Conservation (phyloP, 2,888 invertebrate species). For the Macropis europaea region DNA sequence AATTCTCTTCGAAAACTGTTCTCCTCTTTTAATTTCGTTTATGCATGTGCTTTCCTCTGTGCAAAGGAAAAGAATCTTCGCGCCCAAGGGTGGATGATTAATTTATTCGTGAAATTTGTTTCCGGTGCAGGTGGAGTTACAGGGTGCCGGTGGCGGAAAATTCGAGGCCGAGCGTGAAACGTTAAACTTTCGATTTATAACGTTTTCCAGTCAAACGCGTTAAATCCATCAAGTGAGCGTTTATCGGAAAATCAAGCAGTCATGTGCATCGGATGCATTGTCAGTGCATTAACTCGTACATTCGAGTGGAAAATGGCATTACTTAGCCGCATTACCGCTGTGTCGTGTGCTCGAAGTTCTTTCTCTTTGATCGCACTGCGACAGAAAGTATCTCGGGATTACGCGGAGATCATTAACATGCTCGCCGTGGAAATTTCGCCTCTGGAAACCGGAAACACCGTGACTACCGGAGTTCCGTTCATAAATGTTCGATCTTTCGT, state of each 20-base stretch:
- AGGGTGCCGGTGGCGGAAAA: slow-evolving; percentile 4
- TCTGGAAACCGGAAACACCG: too few relatives aligned
- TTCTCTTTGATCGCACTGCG: slow-evolving; percentile 25
- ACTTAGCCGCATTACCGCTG: slow-evolving; percentile 39
- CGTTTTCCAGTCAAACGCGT: slow-evolving; percentile 56
- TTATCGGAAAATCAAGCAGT: slow-evolving; percentile 64
- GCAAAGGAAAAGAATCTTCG: too few relatives aligned
- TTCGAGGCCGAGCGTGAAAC: slow-evolving; percentile 24
- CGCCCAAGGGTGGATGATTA: too few relatives aligned
- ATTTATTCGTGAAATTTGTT: too few relatives aligned
- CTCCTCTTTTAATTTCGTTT: too few relatives aligned
- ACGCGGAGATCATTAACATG: neutral
- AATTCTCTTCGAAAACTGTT: too few relatives aligned
- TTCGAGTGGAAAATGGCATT: slow-evolving; percentile 57
- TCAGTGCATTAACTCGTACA: slow-evolving; percentile 53
- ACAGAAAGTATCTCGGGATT: neutral
- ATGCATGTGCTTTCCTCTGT: too few relatives aligned
- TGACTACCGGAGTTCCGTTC: too few relatives aligned
- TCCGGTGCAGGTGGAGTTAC: too few relatives aligned
- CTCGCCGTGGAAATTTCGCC: neutral
- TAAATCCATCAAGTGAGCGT: slow-evolving; percentile 47
- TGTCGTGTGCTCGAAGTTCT: slow-evolving; percentile 9
- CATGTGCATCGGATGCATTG: slow-evolving; percentile 52
- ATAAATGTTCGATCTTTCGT: too few relatives aligned
- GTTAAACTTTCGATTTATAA: slow-evolving; percentile 61